Percentiles rank a stretch among this genome's conserved stretches.
These are phyloP conservation scores for Diabrotica undecimpunctata DNA, from an alignment of 1,140 invertebrate genomes.

Conservation along the genomic window DNA sequence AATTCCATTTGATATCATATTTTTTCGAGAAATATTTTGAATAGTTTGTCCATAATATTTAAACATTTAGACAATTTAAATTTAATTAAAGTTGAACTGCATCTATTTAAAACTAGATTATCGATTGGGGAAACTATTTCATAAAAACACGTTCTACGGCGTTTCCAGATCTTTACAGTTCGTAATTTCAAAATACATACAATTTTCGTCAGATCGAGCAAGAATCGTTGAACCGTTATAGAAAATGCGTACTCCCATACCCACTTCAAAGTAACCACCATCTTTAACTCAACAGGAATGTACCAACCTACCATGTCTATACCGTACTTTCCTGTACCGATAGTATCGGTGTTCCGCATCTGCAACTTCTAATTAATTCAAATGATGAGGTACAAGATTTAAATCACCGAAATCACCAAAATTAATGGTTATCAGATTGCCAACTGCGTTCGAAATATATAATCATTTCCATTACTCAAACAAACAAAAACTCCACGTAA, in stretches of 20 bases:
- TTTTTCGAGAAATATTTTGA: too few relatives aligned
- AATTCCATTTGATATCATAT: too few relatives aligned
- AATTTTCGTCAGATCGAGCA: too few relatives aligned
- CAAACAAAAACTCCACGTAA: not conserved
- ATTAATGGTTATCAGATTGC: constrained; percentile 2
- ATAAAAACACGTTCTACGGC: too few relatives aligned
- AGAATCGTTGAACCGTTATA: not conserved
- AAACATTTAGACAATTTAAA: too few relatives aligned
- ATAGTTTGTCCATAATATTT: too few relatives aligned
- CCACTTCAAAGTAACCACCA: not conserved
- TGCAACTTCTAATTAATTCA: constrained; percentile 2
- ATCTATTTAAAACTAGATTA: too few relatives aligned
- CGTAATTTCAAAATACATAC: too few relatives aligned
- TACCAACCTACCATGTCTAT: not conserved
- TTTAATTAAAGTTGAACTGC: too few relatives aligned
- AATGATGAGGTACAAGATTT: constrained; percentile 2
- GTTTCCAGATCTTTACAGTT: too few relatives aligned
- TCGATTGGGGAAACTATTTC: too few relatives aligned
- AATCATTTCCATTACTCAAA: constrained; percentile 1
- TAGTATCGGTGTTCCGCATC: constrained; percentile 1
- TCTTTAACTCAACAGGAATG: not conserved
- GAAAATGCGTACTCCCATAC: not conserved
- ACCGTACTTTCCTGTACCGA: not conserved
- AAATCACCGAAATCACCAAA: constrained; percentile 2
- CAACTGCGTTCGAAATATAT: constrained; percentile 2